These are phyloP conservation scores for Ambastaia sidthimunki DNA, from an alignment of 2,797 vertebrate genomes.

Conservation along the genomic window DNA sequence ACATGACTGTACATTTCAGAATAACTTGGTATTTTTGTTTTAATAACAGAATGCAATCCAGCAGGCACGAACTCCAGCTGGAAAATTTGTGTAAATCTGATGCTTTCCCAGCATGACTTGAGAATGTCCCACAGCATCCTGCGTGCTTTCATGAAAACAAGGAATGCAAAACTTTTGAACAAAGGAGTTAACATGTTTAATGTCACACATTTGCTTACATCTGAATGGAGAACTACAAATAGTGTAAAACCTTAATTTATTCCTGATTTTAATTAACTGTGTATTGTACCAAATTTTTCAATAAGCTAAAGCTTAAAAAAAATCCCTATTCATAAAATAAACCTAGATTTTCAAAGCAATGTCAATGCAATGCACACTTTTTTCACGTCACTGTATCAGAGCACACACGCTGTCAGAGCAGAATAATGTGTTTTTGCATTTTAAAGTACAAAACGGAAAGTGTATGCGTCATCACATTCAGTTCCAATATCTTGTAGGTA, in stretches of 20 bases:
- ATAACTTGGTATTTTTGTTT: neutral
- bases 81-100: neutral
- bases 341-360: neutral
- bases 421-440: neutral
- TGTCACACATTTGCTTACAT: too few species aligned
- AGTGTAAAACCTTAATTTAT: neutral
- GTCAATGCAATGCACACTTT: neutral
- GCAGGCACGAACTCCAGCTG: neutral
- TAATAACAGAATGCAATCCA: neutral
- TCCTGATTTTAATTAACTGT: neutral
- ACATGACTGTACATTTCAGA: neutral
- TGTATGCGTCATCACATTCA: neutral
- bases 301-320: neutral
- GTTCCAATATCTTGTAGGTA: neutral
- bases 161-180: neutral
- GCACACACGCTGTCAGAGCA: too few species aligned
- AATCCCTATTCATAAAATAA: neutral
- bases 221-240: neutral
- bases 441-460: neutral
- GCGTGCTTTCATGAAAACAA: neutral
- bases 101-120: neutral
- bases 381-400: neutral
- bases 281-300: neutral
- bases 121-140: neutral
- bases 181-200: too few species aligned